Conservation (phyloP, 2,113 vertebrate species). For the Lethenteron reissneri region DNA sequence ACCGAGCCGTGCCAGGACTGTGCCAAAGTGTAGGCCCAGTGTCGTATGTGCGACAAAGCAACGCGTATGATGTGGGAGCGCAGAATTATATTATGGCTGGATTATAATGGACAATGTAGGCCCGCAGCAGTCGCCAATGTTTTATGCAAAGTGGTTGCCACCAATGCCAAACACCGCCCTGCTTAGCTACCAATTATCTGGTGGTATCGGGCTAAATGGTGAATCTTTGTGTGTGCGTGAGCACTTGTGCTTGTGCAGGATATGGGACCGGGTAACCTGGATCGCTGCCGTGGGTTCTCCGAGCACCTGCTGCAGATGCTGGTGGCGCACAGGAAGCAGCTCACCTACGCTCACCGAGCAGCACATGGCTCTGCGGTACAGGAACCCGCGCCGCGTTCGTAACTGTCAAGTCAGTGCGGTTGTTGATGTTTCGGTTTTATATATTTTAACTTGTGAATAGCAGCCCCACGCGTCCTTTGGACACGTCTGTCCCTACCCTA, state of each 20-base stretch:
- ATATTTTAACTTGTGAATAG: too few relatives aligned
- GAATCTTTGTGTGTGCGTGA: too few relatives aligned
- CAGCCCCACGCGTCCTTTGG: too few relatives aligned
- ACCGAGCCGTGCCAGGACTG: too few relatives aligned
- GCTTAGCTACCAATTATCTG: too few relatives aligned
- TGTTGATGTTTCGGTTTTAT: background rate
- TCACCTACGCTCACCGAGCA: slow-evolving; percentile 44
- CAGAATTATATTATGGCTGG: background rate
- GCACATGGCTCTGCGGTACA: slow-evolving; percentile 60
- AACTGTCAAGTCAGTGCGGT: background rate
- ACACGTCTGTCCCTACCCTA: too few relatives aligned
- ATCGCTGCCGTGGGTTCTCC: slow-evolving; percentile 65
- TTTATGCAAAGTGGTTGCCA: too few relatives aligned
- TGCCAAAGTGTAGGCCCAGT: background rate
- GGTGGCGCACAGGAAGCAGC: slow-evolving; percentile 39
- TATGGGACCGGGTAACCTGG: slow-evolving; percentile 41
- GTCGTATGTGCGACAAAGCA: background rate
- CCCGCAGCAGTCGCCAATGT: too few relatives aligned
- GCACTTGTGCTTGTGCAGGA: slow-evolving; percentile 26
- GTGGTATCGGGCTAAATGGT: too few relatives aligned
- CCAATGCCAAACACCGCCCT: too few relatives aligned
- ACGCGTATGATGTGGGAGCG: background rate
- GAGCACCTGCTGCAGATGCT: slow-evolving; percentile 68
- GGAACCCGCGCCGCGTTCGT: background rate
- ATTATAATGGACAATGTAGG: too few relatives aligned